A percentile compares a stretch with the other conserved stretches of the same genome.
Conservation (phyloP, 2,113 vertebrate genomes). For the Chlamydotis undulata region DNA sequence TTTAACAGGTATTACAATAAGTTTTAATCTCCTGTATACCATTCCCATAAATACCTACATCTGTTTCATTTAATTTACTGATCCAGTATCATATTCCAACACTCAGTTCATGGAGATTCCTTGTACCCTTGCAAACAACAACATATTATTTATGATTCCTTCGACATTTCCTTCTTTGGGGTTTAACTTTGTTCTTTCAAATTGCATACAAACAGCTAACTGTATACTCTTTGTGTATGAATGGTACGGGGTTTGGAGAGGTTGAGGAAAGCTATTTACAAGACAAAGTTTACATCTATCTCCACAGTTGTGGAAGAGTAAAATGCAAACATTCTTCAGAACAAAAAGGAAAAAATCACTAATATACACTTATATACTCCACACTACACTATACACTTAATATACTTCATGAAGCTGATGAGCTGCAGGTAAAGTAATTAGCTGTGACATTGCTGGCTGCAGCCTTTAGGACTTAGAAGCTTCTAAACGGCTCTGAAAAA, state of each 20-base stretch:
- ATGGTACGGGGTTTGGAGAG: neutral
- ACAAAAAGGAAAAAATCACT: neutral
- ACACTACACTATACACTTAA: too few species aligned
- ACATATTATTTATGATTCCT: constrained; percentile 42
- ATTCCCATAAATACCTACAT: constrained; percentile 12
- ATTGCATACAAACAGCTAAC: constrained; percentile 7
- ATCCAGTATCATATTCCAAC: constrained; percentile 16
- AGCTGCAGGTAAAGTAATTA: constrained; percentile 25
- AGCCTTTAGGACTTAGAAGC: neutral
- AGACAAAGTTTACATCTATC: neutral
- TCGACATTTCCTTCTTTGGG: constrained; percentile 37
- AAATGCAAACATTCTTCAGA: neutral
- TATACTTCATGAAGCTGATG: neutral
- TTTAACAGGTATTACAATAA: neutral
- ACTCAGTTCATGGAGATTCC: neutral
- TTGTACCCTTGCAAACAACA: constrained; percentile 41
- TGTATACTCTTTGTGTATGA: neutral
- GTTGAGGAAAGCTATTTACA: neutral
- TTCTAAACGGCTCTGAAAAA: neutral
- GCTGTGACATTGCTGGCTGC: neutral
- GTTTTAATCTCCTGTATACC: neutral
- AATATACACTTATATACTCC: neutral
- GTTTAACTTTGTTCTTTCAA: constrained; percentile 52
- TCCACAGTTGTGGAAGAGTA: neutral
- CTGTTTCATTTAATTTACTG: constrained; percentile 45